Percentiles rank a stretch among this genome's conserved stretches.
phyloP scores from a whole-genome alignment of 2,888 invertebrate genomes.

The Lochmaea crataegi region DNA sequence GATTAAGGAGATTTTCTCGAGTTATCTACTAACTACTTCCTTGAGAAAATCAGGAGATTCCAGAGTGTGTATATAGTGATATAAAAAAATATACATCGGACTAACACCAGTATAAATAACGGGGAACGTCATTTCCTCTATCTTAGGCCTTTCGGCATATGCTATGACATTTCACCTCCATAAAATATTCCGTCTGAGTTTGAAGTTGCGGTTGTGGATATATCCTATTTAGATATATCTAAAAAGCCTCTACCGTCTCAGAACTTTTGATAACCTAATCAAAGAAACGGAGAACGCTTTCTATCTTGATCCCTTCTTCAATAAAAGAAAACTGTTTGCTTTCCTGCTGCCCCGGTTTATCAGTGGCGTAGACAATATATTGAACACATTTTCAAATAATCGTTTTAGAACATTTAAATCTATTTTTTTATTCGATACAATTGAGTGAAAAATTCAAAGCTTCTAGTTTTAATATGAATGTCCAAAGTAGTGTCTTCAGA shows the following conservation, averaged over 20 bases:
- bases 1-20: no score
- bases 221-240: conserved; percentile 37
- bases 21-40: no score
- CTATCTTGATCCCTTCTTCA: conserved; percentile 31
- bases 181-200: conserved; percentile 36
- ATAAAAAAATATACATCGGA: background rate
- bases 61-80: no score
- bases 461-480: no score
- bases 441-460: no score
- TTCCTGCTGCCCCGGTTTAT: background rate
- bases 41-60: no score
- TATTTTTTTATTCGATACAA: no score
- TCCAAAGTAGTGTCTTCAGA: no score
- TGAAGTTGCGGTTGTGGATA: conserved; percentile 29
- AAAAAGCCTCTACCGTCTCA: conserved; percentile 31
- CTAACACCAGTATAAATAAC: conserved; percentile 5
- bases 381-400: background rate
- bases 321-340: conserved; percentile 33
- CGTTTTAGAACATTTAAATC: no score
- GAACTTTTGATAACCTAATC: conserved; percentile 37
- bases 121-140: conserved; percentile 12
- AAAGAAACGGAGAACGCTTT: conserved; percentile 35
- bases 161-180: conserved; percentile 26
- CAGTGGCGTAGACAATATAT: conserved; percentile 4
- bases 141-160: conserved; percentile 29